Evolutionary conservation across 2,797 vertebrate genomes (phyloP).

Genomic region (Odontamblyopus lacepedii): DNA sequence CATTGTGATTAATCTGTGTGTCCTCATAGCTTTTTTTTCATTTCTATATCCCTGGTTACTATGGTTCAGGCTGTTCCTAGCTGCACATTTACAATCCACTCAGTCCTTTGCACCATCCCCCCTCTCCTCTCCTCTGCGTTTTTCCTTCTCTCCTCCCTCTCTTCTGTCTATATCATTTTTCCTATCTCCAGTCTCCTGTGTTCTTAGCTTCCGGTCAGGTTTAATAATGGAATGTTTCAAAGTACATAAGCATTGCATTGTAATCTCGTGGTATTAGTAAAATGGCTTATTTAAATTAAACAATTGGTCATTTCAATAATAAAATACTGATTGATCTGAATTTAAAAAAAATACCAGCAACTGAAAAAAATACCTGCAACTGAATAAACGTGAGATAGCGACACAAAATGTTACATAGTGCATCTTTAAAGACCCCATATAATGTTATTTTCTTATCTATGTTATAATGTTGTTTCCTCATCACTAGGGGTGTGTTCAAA

Average conservation of each 20-base stretch:
- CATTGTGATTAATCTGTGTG: not conserved
- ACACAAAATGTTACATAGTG: too few species aligned
- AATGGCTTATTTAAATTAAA: not conserved
- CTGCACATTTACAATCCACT: conserved; percentile 31
- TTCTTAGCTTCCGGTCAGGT: conserved; percentile 6
- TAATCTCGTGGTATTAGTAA: not conserved
- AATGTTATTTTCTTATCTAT: too few species aligned
- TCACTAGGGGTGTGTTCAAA: too few species aligned
- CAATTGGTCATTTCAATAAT: not conserved
- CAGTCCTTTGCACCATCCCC: conserved; percentile 52
- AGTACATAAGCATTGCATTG: not conserved
- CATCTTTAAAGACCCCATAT: too few species aligned
- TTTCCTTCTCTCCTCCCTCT: conserved; percentile 8
- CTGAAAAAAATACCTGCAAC: too few species aligned
- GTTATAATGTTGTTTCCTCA: too few species aligned
- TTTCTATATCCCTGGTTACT: conserved; percentile 16
- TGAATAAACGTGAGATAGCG: too few species aligned
- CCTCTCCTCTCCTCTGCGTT: conserved; percentile 36
- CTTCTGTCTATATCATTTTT: conserved; percentile 13
- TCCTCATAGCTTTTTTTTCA: conserved; percentile 3
- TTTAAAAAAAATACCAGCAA: too few species aligned
- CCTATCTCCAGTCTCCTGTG: conserved; percentile 10
- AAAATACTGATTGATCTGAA: too few species aligned
- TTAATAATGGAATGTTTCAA: conserved; percentile 19
- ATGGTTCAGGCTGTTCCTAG: conserved; percentile 13